Conservation (phyloP, 2,113 vertebrate genomes). For the Sterna hirundo region DNA sequence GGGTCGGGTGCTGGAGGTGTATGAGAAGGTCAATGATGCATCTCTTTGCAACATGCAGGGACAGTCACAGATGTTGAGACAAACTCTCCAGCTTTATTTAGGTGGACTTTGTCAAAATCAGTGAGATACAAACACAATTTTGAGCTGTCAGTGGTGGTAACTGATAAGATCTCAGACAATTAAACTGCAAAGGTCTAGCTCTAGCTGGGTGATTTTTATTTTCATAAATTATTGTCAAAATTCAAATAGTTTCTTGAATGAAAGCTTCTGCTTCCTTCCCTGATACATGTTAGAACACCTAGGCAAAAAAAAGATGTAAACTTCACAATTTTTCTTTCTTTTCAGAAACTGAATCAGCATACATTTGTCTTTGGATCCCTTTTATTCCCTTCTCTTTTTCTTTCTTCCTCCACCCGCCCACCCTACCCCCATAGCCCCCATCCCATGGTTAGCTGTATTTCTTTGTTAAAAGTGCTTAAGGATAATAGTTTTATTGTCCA, state of each 20-base stretch:
- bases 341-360: not conserved
- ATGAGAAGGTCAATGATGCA: not conserved
- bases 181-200: not conserved
- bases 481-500: not conserved
- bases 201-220: not conserved
- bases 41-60: not conserved
- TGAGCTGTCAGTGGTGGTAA: not conserved
- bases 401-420: too few relatives aligned
- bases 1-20: not conserved
- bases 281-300: not conserved
- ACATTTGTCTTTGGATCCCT: not conserved
- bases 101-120: not conserved
- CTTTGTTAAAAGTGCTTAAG: not conserved
- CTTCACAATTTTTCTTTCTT: not conserved
- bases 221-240: not conserved
- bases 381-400: not conserved
- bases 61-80: too few relatives aligned
- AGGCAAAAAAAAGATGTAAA: not conserved
- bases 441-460: not conserved
- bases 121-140: not conserved
- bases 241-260: not conserved
- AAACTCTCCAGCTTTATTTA: not conserved
- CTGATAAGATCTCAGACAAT: not conserved
- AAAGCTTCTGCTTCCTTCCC: not conserved
- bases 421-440: too few relatives aligned